These are phyloP conservation scores for Melolontha melolontha DNA, from an alignment of 2,888 invertebrate genomes.

Conservation along the genomic window DNA sequence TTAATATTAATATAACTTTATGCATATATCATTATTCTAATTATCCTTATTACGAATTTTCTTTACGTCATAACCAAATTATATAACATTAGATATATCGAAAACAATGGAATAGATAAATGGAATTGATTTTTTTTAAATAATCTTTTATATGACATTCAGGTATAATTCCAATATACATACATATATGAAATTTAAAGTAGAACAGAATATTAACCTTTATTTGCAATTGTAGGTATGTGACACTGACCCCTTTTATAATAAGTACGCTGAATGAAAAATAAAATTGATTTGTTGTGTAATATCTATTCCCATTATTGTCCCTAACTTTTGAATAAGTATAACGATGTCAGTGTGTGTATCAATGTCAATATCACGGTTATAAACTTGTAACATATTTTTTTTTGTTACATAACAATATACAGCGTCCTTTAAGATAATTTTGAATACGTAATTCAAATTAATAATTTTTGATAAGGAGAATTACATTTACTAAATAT, in stretches of 20 bases:
- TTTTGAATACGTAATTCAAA: too few relatives aligned
- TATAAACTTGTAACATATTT: too few relatives aligned
- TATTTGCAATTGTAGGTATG: slow-evolving; percentile 7
- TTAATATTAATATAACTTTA: neutral
- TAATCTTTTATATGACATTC: neutral
- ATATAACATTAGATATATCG: slow-evolving; percentile 2
- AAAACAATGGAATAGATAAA: neutral
- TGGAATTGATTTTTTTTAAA: slow-evolving; percentile 9
- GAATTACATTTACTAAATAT: neutral
- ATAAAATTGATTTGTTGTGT: too few relatives aligned
- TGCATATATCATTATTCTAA: neutral
- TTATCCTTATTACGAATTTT: slow-evolving; percentile 9
- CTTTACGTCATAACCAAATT: slow-evolving; percentile 19
- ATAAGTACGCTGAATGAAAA: too few relatives aligned
- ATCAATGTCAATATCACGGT: too few relatives aligned
- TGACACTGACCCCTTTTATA: slow-evolving; percentile 31
- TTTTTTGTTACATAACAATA: too few relatives aligned
- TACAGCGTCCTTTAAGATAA: too few relatives aligned
- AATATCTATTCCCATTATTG: too few relatives aligned
- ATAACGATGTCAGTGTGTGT: too few relatives aligned
- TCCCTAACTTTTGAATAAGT: too few relatives aligned
- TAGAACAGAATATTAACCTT: slow-evolving; percentile 31
- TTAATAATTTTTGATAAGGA: too few relatives aligned
- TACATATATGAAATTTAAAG: slow-evolving; percentile 1
- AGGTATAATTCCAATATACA: neutral